Percentiles rank a stretch among this genome's conserved stretches.
Conservation (phyloP, 2,888 invertebrate species). For the Drosophila lacicola region DNA sequence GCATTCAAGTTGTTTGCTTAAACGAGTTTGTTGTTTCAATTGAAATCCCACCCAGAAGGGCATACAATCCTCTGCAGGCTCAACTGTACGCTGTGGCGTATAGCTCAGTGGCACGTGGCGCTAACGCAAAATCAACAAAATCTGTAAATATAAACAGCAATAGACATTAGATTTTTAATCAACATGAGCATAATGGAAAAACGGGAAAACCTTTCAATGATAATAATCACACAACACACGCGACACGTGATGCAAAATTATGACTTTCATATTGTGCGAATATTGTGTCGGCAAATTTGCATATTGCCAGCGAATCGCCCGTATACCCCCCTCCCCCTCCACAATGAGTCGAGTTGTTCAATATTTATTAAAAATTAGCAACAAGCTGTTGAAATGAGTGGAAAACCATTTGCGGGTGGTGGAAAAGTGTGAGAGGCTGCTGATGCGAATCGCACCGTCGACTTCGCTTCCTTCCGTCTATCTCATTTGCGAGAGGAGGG, state of each 20-base stretch:
- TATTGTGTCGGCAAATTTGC: conserved; percentile 68
- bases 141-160: conserved; percentile 46
- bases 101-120: conserved; percentile 48
- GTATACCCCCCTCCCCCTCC: conserved; percentile 4
- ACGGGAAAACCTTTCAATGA: conserved; percentile 36
- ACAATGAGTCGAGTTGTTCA: conserved; percentile 45
- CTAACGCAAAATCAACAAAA: conserved; percentile 59
- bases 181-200: conserved; percentile 50
- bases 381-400: conserved; percentile 68
- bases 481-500: conserved; percentile 48
- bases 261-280: conserved; percentile 66
- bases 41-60: background rate
- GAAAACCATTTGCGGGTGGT: conserved; percentile 22
- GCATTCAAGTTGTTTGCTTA: background rate
- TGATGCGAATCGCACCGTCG: conserved; percentile 22
- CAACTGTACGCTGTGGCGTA: conserved; percentile 34
- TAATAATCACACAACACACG: conserved; percentile 70
- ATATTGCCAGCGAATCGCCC: conserved; percentile 39
- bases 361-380: conserved; percentile 79
- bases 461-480: conserved; percentile 60
- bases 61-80: background rate
- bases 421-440: background rate
- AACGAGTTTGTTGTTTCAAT: background rate
- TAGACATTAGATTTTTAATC: conserved; percentile 54
- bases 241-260: conserved; percentile 71